Evolutionary conservation across 1,140 invertebrate genomes (phyloP).

Genomic region (Drosophila sp.): DNA sequence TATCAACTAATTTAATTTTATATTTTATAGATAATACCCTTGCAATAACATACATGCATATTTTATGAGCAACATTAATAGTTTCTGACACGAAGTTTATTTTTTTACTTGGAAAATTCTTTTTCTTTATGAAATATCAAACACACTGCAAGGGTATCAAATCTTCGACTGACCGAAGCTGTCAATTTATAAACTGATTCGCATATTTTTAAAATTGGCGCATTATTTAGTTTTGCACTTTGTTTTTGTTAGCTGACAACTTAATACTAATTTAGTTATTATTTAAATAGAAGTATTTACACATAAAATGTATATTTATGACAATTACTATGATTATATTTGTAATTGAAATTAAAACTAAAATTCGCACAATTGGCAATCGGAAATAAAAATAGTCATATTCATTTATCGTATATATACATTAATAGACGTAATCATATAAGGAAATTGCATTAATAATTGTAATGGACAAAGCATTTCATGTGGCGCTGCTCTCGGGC

Average conservation of each 20-base stretch:
- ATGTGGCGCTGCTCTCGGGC: conserved; percentile 45
- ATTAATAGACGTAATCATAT: conserved; percentile 3
- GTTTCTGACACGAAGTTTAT: background rate
- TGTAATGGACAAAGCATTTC: conserved; percentile 35
- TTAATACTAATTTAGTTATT: conserved; percentile 71
- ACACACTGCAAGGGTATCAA: conserved; percentile 1
- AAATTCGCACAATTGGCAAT: conserved; percentile 27
- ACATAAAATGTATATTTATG: conserved; percentile 58
- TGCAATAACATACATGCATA: background rate
- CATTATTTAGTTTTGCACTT: conserved; percentile 49
- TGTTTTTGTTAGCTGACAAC: conserved; percentile 42
- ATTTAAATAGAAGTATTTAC: conserved; percentile 66
- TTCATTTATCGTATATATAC: conserved; percentile 27
- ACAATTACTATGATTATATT: conserved; percentile 17
- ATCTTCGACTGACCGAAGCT: conserved; percentile 12
- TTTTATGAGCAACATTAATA: background rate
- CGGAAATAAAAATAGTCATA: conserved; percentile 33
- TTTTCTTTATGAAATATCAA: background rate
- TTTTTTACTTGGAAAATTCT: background rate
- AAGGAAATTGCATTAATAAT: conserved; percentile 39
- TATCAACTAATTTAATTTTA: conserved; percentile 1
- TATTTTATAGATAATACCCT: background rate
- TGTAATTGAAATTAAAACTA: conserved; percentile 28
- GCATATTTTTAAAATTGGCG: conserved; percentile 73
- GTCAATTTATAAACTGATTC: conserved; percentile 31